phyloP scores from a whole-genome alignment of 2,888 invertebrate species.

The Drepana falcataria region DNA sequence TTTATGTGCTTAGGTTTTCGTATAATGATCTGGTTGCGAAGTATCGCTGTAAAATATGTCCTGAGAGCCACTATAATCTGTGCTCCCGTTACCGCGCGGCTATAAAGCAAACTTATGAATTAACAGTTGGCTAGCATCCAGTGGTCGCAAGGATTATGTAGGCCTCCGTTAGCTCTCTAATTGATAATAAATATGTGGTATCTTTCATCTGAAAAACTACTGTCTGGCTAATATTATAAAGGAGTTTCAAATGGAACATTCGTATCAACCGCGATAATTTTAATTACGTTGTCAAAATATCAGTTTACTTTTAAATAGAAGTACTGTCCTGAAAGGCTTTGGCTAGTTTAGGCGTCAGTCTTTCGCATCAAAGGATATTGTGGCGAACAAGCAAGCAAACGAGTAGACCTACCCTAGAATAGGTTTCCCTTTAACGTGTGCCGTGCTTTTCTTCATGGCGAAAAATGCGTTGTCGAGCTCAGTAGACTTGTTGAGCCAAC shows the following conservation, averaged over 20 bases:
- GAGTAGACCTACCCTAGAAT: conserved; percentile 47
- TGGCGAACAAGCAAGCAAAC: neutral
- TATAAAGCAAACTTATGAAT: conserved; percentile 68
- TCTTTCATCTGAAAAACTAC: conserved; percentile 46
- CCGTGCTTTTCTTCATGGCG: conserved; percentile 64
- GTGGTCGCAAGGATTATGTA: conserved; percentile 47
- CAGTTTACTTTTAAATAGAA: too few relatives aligned
- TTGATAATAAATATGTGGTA: conserved; percentile 51
- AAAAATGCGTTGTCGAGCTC: conserved; percentile 82
- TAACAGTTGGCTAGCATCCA: conserved; percentile 61
- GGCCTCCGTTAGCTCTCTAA: conserved; percentile 47
- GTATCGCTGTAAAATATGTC: too few relatives aligned
- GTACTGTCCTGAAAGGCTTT: too few relatives aligned
- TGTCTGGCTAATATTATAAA: conserved; percentile 15
- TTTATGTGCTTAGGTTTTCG: too few relatives aligned
- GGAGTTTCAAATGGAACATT: neutral
- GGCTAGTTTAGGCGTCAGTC: too few relatives aligned
- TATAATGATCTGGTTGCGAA: too few relatives aligned
- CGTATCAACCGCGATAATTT: too few relatives aligned
- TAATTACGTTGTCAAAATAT: too few relatives aligned
- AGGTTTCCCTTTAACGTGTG: conserved; percentile 71
- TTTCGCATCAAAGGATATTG: too few relatives aligned
- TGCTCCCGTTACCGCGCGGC: conserved; percentile 7
- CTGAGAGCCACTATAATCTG: too few relatives aligned
- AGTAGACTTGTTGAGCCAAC: conserved; percentile 67